phyloP scores from a whole-genome alignment of 2,797 vertebrate species.

The Clarias pachynema region DNA sequence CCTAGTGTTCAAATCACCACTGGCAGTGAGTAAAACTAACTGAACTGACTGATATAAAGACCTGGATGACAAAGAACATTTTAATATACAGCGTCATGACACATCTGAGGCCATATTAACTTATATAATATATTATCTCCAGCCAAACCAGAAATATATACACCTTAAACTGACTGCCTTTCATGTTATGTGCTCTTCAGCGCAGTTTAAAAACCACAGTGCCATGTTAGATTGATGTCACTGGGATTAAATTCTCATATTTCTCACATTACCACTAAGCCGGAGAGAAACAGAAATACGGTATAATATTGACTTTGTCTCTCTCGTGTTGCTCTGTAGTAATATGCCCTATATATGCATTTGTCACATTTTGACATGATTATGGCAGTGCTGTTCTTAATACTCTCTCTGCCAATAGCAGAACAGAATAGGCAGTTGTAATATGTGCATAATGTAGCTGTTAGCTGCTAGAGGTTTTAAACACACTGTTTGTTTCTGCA shows the following conservation, averaged over 20 bases:
- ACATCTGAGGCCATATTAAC: neutral
- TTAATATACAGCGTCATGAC: neutral
- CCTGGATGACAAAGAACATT: neutral
- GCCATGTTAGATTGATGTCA: neutral
- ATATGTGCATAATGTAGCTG: conserved; percentile 10
- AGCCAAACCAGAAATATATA: neutral
- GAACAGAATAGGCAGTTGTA: neutral
- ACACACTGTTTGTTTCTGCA: neutral
- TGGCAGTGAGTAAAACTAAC: too few relatives aligned
- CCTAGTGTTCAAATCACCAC: neutral
- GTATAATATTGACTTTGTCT: too few relatives aligned
- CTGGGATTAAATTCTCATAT: neutral
- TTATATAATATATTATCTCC: neutral
- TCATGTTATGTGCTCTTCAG: neutral
- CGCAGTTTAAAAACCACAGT: neutral
- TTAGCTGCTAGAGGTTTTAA: neutral
- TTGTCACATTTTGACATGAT: neutral
- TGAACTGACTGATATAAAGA: neutral
- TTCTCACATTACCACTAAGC: neutral
- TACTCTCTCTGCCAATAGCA: neutral
- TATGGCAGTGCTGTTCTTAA: neutral
- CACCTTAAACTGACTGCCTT: neutral
- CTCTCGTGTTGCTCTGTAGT: neutral
- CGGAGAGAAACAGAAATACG: neutral
- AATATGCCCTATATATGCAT: neutral